These are phyloP conservation scores for Sesamia nonagrioides DNA, from an alignment of 1,140 invertebrate genomes.

Conservation along the genomic window DNA sequence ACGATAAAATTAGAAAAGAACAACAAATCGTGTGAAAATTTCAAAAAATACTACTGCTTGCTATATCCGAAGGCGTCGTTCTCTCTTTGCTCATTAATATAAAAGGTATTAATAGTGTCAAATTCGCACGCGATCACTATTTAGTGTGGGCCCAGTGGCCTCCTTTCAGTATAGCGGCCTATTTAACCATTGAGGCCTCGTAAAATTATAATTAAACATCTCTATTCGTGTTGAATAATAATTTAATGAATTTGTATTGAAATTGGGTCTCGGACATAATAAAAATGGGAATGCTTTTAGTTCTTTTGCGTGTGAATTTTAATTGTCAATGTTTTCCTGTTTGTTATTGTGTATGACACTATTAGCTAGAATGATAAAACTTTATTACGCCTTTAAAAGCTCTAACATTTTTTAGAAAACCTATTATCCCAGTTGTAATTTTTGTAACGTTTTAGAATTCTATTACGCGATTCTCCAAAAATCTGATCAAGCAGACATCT, in stretches of 20 bases:
- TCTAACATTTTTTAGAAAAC: neutral
- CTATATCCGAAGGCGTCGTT: neutral
- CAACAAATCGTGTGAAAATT: neutral
- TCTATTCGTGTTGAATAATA: slow-evolving; percentile 12
- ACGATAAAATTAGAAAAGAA: too few relatives aligned
- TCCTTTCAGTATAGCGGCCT: slow-evolving; percentile 9
- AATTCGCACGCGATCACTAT: slow-evolving; percentile 45
- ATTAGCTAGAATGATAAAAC: neutral
- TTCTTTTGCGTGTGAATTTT: slow-evolving; percentile 14
- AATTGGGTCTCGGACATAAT: slow-evolving; percentile 9
- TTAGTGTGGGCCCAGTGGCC: slow-evolving; percentile 30
- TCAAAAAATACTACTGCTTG: neutral
- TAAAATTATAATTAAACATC: slow-evolving; percentile 35
- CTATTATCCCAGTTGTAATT: too few relatives aligned
- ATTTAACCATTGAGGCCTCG: slow-evolving; percentile 25
- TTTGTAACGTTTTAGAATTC: too few relatives aligned
- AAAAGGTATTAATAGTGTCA: slow-evolving; percentile 28
- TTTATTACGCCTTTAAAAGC: neutral
- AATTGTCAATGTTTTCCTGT: slow-evolving; percentile 35
- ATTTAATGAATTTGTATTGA: slow-evolving; percentile 8
- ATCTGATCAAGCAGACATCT: neutral
- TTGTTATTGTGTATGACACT: neutral
- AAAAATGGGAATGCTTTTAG: slow-evolving; percentile 15
- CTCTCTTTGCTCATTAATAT: slow-evolving; percentile 18
- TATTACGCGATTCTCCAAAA: too few relatives aligned